phyloP scores from a whole-genome alignment of 2,888 invertebrate species.

The Metellina segmentata region DNA sequence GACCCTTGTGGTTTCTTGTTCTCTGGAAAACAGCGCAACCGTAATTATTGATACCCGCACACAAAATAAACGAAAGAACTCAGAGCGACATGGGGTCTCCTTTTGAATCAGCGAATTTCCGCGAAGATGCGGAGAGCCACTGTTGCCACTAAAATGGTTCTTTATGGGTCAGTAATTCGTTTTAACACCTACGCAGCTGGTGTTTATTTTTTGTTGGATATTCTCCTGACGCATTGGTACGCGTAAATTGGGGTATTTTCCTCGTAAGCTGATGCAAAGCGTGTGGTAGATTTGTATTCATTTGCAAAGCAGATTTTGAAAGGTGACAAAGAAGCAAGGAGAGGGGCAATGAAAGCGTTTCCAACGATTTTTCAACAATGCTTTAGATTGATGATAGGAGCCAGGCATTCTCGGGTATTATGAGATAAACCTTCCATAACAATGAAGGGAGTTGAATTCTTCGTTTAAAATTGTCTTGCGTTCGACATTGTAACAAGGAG shows the following conservation, averaged over 20 bases:
- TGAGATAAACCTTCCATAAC: too few relatives aligned
- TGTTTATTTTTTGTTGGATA: not conserved
- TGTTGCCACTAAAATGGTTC: not conserved
- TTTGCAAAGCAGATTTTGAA: too few relatives aligned
- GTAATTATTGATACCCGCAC: constrained; percentile 45
- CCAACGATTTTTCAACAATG: too few relatives aligned
- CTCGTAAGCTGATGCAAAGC: not conserved
- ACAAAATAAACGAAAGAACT: not conserved
- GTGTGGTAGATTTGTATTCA: too few relatives aligned
- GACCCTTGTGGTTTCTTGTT: constrained; percentile 1
- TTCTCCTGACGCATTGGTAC: not conserved
- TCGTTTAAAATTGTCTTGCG: too few relatives aligned
- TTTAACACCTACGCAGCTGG: not conserved
- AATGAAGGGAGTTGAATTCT: too few relatives aligned
- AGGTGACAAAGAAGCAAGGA: too few relatives aligned
- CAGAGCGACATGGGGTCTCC: not conserved
- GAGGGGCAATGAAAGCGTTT: too few relatives aligned
- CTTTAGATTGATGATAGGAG: too few relatives aligned
- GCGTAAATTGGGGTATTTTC: not conserved
- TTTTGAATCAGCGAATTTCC: constrained; percentile 17
- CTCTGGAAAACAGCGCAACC: constrained; percentile 18
- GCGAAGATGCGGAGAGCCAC: not conserved
- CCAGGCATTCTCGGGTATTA: too few relatives aligned
- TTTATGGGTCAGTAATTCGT: constrained; percentile 36
- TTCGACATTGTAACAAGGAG: too few relatives aligned